phyloP scores from a whole-genome alignment of 1,140 invertebrate species.

The Caenorhabditis brenneri region DNA sequence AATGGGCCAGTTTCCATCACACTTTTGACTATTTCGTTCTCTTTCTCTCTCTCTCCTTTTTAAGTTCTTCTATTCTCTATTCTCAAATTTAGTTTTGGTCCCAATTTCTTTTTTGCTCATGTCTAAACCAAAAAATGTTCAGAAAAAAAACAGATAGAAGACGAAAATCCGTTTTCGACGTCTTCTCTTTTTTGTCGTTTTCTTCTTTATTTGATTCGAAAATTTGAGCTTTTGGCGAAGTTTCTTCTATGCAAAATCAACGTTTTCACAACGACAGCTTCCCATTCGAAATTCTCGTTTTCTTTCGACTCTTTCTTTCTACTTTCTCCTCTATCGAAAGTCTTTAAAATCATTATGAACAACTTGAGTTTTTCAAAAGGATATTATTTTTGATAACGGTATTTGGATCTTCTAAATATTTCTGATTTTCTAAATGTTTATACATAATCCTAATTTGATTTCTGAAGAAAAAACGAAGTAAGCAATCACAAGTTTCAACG shows the following conservation, averaged over 20 bases:
- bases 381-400: no score
- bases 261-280: not conserved
- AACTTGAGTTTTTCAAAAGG: no score
- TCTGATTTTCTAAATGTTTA: no score
- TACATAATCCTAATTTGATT: no score
- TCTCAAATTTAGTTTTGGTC: not conserved
- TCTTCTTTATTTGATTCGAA: not conserved
- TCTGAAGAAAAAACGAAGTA: no score
- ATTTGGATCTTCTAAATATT: no score
- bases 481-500: no score
- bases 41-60: not conserved
- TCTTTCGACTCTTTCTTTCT: no score
- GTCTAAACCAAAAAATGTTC: not conserved
- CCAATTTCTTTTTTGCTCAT: not conserved
- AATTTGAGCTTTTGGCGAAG: not conserved
- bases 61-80: not conserved
- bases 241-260: not conserved
- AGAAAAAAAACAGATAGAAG: not conserved
- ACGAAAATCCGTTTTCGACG: not conserved
- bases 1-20: slow-evolving; percentile 1
- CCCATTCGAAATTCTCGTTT: not conserved
- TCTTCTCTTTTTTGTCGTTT: not conserved
- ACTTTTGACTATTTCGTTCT: slow-evolving; percentile 39
- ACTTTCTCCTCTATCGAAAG: no score
- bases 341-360: no score